phyloP scores from a whole-genome alignment of 2,888 invertebrate species.

The Pemphredon lugubris region DNA sequence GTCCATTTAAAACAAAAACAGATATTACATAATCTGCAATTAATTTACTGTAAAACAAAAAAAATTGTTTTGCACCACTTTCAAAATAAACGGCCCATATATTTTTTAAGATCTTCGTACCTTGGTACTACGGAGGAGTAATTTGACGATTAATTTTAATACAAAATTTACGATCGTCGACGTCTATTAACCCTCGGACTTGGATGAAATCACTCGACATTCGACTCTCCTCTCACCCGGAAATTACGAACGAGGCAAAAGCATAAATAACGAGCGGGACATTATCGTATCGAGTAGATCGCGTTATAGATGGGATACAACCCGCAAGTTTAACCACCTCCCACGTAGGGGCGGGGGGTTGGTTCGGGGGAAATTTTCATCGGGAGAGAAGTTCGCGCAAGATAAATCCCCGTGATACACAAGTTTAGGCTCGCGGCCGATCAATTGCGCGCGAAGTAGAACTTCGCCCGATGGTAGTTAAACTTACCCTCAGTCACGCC shows the following conservation, averaged over 20 bases:
- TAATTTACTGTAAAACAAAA: too few species aligned
- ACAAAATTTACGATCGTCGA: too few species aligned
- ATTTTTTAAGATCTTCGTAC: too few species aligned
- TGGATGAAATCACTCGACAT: too few species aligned
- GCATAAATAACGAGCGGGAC: slow-evolving; percentile 12
- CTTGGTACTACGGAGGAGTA: too few species aligned
- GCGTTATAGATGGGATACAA: not conserved
- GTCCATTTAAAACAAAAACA: too few species aligned
- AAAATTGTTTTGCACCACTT: too few species aligned
- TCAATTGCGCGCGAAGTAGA: slow-evolving; percentile 52
- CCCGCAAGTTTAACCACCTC: not conserved
- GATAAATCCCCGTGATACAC: slow-evolving; percentile 39
- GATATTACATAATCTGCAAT: too few species aligned
- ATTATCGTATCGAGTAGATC: not conserved
- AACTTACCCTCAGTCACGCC: slow-evolving; percentile 55
- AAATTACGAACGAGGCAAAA: slow-evolving; percentile 23
- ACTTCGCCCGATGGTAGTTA: slow-evolving; percentile 45
- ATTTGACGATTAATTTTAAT: too few species aligned
- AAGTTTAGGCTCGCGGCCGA: slow-evolving; percentile 24
- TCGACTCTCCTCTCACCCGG: slow-evolving; percentile 2
- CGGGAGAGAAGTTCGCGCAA: not conserved
- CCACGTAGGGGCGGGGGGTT: too few species aligned
- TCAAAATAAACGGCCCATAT: too few species aligned
- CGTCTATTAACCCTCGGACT: too few species aligned
- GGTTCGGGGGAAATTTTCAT: slow-evolving; percentile 12